phyloP scores from a whole-genome alignment of 2,888 invertebrate genomes.

The Trachelus troglodyta region DNA sequence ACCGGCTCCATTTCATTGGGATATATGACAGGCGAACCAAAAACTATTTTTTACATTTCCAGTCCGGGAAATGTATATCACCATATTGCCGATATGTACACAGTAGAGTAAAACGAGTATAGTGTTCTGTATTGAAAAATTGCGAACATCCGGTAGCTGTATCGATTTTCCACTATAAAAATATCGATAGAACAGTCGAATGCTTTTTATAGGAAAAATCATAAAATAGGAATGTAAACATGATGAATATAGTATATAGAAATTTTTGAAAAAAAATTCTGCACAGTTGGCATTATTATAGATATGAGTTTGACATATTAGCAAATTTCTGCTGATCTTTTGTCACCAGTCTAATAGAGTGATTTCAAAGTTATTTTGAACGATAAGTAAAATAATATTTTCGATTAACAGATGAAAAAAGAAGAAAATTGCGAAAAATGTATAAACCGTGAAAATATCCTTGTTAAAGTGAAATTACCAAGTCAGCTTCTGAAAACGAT shows the following conservation, averaged over 20 bases:
- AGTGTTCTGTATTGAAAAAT: not conserved
- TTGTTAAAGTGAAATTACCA: too few species aligned
- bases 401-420: not conserved
- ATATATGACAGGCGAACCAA: not conserved
- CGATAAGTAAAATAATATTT: not conserved
- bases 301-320: not conserved
- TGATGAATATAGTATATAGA: not conserved
- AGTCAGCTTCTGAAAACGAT: too few species aligned
- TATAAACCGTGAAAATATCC: not conserved
- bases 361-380: not conserved
- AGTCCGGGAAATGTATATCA: not conserved
- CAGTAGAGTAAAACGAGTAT: not conserved
- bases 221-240: not conserved
- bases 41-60: not conserved
- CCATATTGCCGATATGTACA: not conserved
- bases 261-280: not conserved
- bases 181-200: not conserved
- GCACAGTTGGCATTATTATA: not conserved
- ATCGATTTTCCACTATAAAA: not conserved
- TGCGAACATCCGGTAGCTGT: not conserved
- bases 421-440: not conserved
- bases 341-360: not conserved
- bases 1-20: not conserved
- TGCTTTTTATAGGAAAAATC: not conserved
- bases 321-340: not conserved